Evolutionary conservation across 2,113 vertebrate genomes (phyloP).

Genomic region (Xenotilapia leptura): DNA sequence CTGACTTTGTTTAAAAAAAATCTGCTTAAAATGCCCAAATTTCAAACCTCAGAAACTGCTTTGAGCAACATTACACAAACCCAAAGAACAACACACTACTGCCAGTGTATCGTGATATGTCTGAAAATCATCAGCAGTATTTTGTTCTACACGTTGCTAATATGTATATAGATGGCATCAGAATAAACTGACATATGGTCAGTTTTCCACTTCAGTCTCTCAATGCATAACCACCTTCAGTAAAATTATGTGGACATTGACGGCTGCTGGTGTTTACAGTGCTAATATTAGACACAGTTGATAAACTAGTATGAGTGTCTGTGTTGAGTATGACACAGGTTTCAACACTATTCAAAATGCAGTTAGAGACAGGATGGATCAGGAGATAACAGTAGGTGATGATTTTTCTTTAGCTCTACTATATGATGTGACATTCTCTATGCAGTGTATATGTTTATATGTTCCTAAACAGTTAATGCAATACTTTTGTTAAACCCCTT

Average conservation of each 20-base stretch:
- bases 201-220: background rate
- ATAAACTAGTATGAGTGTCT: background rate
- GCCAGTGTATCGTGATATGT: background rate
- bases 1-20: background rate
- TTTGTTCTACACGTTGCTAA: background rate
- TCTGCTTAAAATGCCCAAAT: background rate
- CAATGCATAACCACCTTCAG: background rate
- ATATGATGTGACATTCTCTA: background rate
- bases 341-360: background rate
- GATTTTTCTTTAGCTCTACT: background rate
- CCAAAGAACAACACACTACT: background rate
- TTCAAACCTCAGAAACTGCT: background rate
- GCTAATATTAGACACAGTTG: background rate
- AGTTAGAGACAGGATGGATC: background rate
- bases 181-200: background rate
- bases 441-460: background rate
- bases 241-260: background rate
- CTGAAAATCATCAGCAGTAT: background rate
- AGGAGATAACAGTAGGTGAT: background rate
- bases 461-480: background rate
- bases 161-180: background rate
- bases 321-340: background rate
- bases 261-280: background rate
- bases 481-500: background rate
- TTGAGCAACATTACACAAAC: background rate